Conservation (phyloP, 2,888 invertebrate genomes). For the Drosophila silvestris region DNA sequence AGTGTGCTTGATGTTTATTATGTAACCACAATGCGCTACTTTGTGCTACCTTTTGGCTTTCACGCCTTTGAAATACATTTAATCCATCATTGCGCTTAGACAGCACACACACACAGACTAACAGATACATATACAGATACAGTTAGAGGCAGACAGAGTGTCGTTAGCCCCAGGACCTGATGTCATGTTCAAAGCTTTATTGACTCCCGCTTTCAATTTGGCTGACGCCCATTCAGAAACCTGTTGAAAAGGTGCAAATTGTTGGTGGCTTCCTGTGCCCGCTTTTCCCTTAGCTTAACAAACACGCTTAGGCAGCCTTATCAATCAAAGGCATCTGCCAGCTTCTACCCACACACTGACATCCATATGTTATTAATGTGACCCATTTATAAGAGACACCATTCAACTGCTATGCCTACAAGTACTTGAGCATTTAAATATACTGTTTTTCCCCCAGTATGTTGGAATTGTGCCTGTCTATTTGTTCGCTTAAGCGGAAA, state of each 20-base stretch:
- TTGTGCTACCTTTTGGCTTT: constrained; percentile 77
- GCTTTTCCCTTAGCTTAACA: constrained; percentile 50
- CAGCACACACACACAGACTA: constrained; percentile 24
- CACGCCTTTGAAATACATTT: constrained; percentile 81
- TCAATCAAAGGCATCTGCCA: constrained; percentile 75
- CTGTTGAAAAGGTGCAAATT: constrained; percentile 80
- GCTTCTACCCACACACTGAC: constrained; percentile 15
- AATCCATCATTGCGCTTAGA: constrained; percentile 73
- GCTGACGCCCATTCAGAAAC: constrained; percentile 56
- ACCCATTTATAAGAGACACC: constrained; percentile 55
- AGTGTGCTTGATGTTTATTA: constrained; percentile 71
- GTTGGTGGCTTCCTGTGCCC: constrained; percentile 49
- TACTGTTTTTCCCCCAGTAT: too few relatives aligned
- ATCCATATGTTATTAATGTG: constrained; percentile 71
- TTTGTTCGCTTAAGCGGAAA: background rate
- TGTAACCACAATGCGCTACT: constrained; percentile 75
- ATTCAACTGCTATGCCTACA: constrained; percentile 16
- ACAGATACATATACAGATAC: constrained; percentile 21
- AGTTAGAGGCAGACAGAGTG: constrained; percentile 25
- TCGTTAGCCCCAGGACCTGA: constrained; percentile 36
- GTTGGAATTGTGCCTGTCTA: background rate
- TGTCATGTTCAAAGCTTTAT: constrained; percentile 68
- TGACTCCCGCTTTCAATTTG: constrained; percentile 77
- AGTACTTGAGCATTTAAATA: constrained; percentile 5
- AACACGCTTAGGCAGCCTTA: constrained; percentile 79